Conservation (phyloP, 2,113 vertebrate genomes). For the Pao palembangensis region DNA sequence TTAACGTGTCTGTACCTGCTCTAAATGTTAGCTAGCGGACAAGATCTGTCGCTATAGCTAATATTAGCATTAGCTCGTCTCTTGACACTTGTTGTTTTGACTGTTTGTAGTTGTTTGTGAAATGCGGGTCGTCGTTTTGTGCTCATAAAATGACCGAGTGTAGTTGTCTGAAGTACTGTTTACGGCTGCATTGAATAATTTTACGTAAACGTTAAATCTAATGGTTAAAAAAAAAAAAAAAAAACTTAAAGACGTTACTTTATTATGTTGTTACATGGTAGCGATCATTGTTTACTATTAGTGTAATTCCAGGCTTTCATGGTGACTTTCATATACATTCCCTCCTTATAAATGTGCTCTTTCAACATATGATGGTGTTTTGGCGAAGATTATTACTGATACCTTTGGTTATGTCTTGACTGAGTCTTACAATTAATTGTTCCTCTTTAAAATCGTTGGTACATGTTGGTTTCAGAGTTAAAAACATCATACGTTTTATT, state of each 20-base stretch:
- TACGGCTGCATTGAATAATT: too few species aligned
- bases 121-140: neutral
- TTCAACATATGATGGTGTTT: neutral
- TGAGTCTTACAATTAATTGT: too few species aligned
- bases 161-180: neutral
- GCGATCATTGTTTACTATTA: slow-evolving; percentile 9
- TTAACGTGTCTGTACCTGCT: too few species aligned
- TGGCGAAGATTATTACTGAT: neutral
- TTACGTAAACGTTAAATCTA: too few species aligned
- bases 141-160: neutral
- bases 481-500: too few species aligned
- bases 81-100: slow-evolving; percentile 64
- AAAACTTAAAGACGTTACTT: too few species aligned
- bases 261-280: too few species aligned
- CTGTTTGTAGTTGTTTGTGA: neutral
- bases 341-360: neutral
- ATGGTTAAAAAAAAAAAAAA: too few species aligned
- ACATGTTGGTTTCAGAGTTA: too few species aligned
- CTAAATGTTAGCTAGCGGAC: slow-evolving; percentile 19
- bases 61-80: slow-evolving; percentile 26
- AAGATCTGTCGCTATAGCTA: slow-evolving; percentile 37
- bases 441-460: too few species aligned
- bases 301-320: slow-evolving; percentile 4
- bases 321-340: neutral
- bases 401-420: too few species aligned